Evolutionary conservation across 1,140 invertebrate genomes (phyloP).

Genomic region (Camponotus floridanus): DNA sequence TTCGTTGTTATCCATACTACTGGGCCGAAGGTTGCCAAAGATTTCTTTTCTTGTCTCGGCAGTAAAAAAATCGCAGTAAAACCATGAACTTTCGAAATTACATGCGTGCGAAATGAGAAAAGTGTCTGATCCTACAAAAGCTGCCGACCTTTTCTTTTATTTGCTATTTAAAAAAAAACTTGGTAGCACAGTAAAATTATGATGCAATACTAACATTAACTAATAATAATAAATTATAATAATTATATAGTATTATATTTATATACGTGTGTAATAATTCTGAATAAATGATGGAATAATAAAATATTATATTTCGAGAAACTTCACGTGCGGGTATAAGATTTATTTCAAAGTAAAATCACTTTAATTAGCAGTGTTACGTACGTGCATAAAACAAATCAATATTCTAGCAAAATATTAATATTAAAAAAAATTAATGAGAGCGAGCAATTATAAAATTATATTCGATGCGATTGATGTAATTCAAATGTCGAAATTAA

Average conservation of each 20-base stretch:
- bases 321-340: too few relatives aligned
- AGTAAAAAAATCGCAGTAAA: constrained; percentile 27
- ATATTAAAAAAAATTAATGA: too few relatives aligned
- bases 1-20: not conserved
- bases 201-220: not conserved
- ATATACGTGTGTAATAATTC: not conserved
- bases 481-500: constrained; percentile 1
- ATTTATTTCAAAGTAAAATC: too few relatives aligned
- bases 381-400: too few relatives aligned
- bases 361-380: too few relatives aligned
- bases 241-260: not conserved
- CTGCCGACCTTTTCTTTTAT: not conserved
- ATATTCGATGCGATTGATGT: not conserved
- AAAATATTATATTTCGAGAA: too few relatives aligned
- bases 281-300: too few relatives aligned
- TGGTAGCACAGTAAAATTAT: not conserved
- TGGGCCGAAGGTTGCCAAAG: not conserved
- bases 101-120: not conserved
- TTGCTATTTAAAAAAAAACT: constrained; percentile 2
- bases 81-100: not conserved
- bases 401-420: too few relatives aligned
- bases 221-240: not conserved
- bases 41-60: not conserved
- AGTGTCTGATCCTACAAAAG: not conserved
- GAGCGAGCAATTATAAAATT: not conserved